phyloP scores from a whole-genome alignment of 2,888 invertebrate genomes.

The Watsonalla cultraria region DNA sequence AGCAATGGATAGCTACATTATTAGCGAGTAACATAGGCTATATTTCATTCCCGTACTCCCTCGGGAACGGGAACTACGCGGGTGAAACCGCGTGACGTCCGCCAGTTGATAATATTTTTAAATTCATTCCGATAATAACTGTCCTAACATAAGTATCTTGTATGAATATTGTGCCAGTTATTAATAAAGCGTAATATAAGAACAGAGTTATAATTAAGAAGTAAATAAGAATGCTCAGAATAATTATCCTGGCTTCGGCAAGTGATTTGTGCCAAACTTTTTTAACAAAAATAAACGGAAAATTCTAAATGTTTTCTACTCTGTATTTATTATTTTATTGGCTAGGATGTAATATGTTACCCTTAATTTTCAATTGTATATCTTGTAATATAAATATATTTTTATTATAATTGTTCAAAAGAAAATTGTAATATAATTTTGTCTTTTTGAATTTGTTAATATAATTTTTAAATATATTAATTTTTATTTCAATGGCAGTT shows the following conservation, averaged over 20 bases:
- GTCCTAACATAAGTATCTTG: constrained; percentile 20
- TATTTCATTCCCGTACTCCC: too few relatives aligned
- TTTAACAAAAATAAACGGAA: constrained; percentile 15
- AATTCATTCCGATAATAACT: too few relatives aligned
- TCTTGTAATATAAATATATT: constrained; percentile 48
- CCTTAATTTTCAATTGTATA: constrained; percentile 50
- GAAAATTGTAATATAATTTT: constrained; percentile 44
- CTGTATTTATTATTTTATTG: constrained; percentile 52
- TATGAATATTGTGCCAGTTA: constrained; percentile 74
- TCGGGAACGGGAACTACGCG: too few relatives aligned
- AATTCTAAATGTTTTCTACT: constrained; percentile 13
- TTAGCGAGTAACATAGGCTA: too few relatives aligned
- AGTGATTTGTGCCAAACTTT: constrained; percentile 59
- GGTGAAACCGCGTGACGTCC: too few relatives aligned
- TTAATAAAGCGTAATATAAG: constrained; percentile 36
- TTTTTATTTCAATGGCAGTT: constrained; percentile 41
- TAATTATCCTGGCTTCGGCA: constrained; percentile 32
- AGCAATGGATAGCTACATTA: too few relatives aligned
- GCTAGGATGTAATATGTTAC: constrained; percentile 57
- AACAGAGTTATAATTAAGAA: constrained; percentile 19
- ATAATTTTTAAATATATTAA: constrained; percentile 66
- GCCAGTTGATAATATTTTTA: too few relatives aligned
- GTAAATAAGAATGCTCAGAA: constrained; percentile 51
- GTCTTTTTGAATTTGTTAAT: constrained; percentile 40
- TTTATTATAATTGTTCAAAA: constrained; percentile 46